Evolutionary conservation across 2,888 invertebrate species (phyloP).

Genomic region (Archips crataeganus): DNA sequence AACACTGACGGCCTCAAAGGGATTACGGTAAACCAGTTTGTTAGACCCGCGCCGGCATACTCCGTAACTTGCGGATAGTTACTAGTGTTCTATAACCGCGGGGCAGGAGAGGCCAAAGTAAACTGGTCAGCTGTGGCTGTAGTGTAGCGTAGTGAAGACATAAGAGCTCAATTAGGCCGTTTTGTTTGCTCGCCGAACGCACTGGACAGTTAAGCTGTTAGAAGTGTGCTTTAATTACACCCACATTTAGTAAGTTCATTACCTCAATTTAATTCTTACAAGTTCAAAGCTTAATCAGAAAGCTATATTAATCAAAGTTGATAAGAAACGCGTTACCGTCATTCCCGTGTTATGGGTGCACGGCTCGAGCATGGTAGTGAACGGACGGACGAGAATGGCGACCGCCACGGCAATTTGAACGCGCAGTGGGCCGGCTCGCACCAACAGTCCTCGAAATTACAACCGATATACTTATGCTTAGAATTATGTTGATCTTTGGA

Average conservation of each 20-base stretch:
- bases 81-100: background rate
- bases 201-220: conserved; percentile 50
- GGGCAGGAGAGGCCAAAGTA: conserved; percentile 8
- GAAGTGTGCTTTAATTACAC: conserved; percentile 48
- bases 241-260: conserved; percentile 22
- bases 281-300: background rate
- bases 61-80: background rate
- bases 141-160: conserved; percentile 51
- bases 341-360: conserved; percentile 28
- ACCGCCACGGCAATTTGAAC: conserved; percentile 78
- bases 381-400: conserved; percentile 64
- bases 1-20: conserved; percentile 52
- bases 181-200: conserved; percentile 55
- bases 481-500: conserved; percentile 43
- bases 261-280: background rate
- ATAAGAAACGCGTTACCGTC: conserved; percentile 33
- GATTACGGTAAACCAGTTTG: conserved; percentile 45
- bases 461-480: conserved; percentile 50
- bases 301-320: conserved; percentile 16
- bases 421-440: conserved; percentile 75
- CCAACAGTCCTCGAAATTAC: conserved; percentile 77
- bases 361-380: conserved; percentile 61
- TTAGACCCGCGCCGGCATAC: conserved; percentile 34
- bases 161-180: conserved; percentile 60
- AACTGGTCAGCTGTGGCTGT: conserved; percentile 27